These are phyloP conservation scores for Leptinotarsa peninsularis DNA, from an alignment of 2,888 invertebrate genomes.

Conservation along the genomic window DNA sequence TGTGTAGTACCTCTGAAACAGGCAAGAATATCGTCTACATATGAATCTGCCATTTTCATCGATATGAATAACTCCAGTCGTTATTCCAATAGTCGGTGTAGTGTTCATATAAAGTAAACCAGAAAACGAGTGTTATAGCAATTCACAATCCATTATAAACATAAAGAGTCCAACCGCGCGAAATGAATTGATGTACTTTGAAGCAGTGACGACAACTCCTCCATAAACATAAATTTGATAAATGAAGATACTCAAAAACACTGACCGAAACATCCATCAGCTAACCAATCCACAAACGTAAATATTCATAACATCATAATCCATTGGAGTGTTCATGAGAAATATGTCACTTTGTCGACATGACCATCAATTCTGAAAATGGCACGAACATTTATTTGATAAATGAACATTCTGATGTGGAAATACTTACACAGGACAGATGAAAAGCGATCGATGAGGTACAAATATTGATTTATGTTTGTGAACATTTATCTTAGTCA, in stretches of 20 bases:
- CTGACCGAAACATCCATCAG: background rate
- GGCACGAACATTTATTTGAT: background rate
- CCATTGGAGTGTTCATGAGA: background rate
- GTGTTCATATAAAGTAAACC: too few relatives aligned
- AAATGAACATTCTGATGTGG: background rate
- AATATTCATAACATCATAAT: conserved; percentile 8
- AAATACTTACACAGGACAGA: background rate
- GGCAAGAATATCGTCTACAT: too few relatives aligned
- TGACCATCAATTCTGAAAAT: background rate
- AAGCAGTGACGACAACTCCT: background rate
- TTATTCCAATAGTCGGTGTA: too few relatives aligned
- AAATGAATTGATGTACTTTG: background rate
- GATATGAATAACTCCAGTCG: too few relatives aligned
- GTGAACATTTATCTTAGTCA: background rate
- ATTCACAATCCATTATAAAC: background rate
- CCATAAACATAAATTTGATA: background rate
- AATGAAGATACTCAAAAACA: background rate
- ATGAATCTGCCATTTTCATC: too few relatives aligned
- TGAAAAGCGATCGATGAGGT: background rate
- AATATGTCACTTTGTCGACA: background rate
- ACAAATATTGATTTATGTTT: background rate
- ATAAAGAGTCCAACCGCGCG: background rate
- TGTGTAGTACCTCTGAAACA: too few relatives aligned
- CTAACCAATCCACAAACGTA: conserved; percentile 10
- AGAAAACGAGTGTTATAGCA: background rate